These are phyloP conservation scores for Tachina lurida DNA, from an alignment of 2,888 invertebrate species.

Conservation along the genomic window DNA sequence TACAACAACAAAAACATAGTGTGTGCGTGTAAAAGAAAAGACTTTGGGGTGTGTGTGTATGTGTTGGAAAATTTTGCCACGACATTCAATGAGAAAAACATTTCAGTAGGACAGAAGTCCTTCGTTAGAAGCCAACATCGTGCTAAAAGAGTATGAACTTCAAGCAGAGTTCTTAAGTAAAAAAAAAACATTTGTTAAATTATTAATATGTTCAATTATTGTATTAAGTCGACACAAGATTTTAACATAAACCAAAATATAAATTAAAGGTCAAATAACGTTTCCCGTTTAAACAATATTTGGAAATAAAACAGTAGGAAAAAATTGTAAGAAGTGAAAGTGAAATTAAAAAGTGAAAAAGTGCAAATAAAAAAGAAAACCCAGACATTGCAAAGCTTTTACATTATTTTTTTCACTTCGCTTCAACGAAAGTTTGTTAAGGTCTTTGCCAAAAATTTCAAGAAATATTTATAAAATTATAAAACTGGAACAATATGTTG, in stretches of 20 bases:
- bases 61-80: slow-evolving; percentile 64
- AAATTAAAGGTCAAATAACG: slow-evolving; percentile 27
- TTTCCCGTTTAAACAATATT: slow-evolving; percentile 21
- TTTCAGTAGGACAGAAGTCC: slow-evolving; percentile 82
- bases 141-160: slow-evolving; percentile 69
- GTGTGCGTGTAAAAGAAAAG: slow-evolving; percentile 55
- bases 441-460: slow-evolving; percentile 33
- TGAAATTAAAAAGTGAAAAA: slow-evolving; percentile 59
- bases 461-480: background rate
- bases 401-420: slow-evolving; percentile 13
- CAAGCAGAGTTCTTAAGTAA: slow-evolving; percentile 37
- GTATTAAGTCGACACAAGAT: background rate
- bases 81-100: slow-evolving; percentile 68
- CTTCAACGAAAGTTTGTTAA: slow-evolving; percentile 43
- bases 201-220: slow-evolving; percentile 28
- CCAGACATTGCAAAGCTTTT: slow-evolving; percentile 58
- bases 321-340: slow-evolving; percentile 58
- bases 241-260: background rate
- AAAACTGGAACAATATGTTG: slow-evolving; percentile 58
- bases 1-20: slow-evolving; percentile 21
- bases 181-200: slow-evolving; percentile 13
- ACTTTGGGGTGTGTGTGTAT: slow-evolving; percentile 40
- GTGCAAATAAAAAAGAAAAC: slow-evolving; percentile 30
- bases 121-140: slow-evolving; percentile 82
- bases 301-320: background rate